phyloP scores from a whole-genome alignment of 2,113 vertebrate genomes.

The Apteryx owenii region DNA sequence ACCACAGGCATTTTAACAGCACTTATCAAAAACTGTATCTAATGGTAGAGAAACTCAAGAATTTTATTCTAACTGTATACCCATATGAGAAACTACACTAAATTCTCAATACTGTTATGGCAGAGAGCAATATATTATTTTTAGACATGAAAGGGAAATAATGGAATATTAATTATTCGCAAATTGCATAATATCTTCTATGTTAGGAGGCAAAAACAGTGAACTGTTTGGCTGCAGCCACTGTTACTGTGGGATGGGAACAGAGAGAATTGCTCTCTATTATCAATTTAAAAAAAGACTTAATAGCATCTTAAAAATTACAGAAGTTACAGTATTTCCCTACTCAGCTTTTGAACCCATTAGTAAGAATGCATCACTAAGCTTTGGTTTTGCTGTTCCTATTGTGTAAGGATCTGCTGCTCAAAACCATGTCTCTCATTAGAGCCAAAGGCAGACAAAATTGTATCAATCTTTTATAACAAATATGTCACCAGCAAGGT shows the following conservation, averaged over 20 bases:
- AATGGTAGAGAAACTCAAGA: neutral
- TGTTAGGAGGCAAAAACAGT: neutral
- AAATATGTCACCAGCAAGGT: neutral
- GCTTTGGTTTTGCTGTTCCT: neutral
- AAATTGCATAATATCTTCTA: neutral
- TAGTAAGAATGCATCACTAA: neutral
- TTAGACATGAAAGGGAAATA: neutral
- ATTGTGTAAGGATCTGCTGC: neutral
- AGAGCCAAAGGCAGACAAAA: neutral
- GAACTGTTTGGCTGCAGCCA: neutral
- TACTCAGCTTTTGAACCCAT: neutral
- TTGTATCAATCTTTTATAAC: rapidly evolving
- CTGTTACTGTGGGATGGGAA: neutral
- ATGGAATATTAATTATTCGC: neutral
- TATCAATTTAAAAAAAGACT: neutral
- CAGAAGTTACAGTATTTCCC: neutral
- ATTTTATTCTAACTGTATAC: neutral
- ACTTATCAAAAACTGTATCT: neutral
- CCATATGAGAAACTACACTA: neutral
- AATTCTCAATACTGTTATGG: neutral
- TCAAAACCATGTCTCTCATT: neutral
- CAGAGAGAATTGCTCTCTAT: neutral
- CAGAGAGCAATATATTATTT: neutral
- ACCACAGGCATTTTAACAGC: neutral
- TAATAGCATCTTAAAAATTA: neutral